Evolutionary conservation across 2,888 invertebrate genomes (phyloP).

Genomic region (Atethmia centrago): DNA sequence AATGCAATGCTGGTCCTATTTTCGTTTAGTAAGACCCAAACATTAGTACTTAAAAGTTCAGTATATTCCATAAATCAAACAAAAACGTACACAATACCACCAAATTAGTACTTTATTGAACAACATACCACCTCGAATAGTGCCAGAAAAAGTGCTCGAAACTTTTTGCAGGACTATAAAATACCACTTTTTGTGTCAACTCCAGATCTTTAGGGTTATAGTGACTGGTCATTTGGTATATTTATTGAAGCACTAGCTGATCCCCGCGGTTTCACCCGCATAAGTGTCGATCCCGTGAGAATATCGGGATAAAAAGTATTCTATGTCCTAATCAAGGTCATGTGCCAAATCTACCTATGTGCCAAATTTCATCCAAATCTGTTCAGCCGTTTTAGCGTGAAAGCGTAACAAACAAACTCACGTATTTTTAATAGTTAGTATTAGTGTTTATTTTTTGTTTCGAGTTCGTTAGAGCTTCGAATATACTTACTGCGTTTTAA

Average conservation of each 20-base stretch:
- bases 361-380: too few species aligned
- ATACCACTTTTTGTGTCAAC: constrained; percentile 21
- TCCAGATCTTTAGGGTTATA: constrained; percentile 1
- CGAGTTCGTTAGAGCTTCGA: neutral
- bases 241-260: constrained; percentile 15
- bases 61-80: neutral
- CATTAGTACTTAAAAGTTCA: neutral
- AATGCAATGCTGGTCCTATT: neutral
- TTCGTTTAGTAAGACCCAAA: neutral
- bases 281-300: too few species aligned
- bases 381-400: too few species aligned
- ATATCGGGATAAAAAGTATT: too few species aligned
- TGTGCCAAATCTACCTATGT: too few species aligned
- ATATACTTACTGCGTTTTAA: neutral
- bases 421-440: too few species aligned
- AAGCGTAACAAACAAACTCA: too few species aligned
- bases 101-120: constrained; percentile 12
- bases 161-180: constrained; percentile 12
- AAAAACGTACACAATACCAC: constrained; percentile 5
- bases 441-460: constrained; percentile 28
- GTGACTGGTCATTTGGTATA: constrained; percentile 18
- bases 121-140: neutral
- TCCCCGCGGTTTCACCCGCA: too few species aligned
- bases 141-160: constrained; percentile 8
- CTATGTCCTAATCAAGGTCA: too few species aligned